Base-by-base conservation (phyloP, 2,113 vertebrate genomes). In the Tamias sibiricus region DNA sequence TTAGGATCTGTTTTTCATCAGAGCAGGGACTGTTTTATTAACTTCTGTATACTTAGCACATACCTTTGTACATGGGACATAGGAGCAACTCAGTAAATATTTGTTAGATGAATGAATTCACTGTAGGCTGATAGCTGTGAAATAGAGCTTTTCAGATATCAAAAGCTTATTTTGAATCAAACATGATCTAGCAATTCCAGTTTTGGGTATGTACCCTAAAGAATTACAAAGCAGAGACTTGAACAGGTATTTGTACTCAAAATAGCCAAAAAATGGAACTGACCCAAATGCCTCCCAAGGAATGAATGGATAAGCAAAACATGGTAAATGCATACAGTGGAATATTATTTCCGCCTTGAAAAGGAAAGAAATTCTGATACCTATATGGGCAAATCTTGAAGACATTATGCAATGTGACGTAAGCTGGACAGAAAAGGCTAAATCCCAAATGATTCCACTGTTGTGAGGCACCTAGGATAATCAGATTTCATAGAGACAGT, bases 91-190 rank as follows among this genome's bases (percentile, higher is more conserved):
- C 42, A 44, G 2, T 69, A 74, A 37, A 57, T 75, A 75, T n/a
- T 94, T 71, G 42, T 44, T 32, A 57, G 74, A 82, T 37, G 54
- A 90, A 75, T 86, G 37, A 86, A 66, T 59, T 47, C 26, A 35
- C 22, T 72, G 35, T 49, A 87, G 42, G 42, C 66, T 90, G 42
- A 37, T 75, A 40, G 26, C 20, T 64, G 40, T 68, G 68, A 35
- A 72, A 19, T 69, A 59, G 30, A 62, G 26, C n/a, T 5, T 64
- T 49, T 62, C 83, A 82, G 68, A 47, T 44, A 64, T 62, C 42
- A 77, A 42, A 91, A 49, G 52, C 44, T 88, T 66, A 47, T 91
- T 94, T 94, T 74, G 26, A 59, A 84, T 44, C 40, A 71, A 95
- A 52, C 17, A 69, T 85, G 62, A 71, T 52, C 42, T 8, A 19